Percentiles rank a stretch among this genome's conserved stretches.
Conservation (phyloP, 2,113 vertebrate species). For the Rhombomys opimus region DNA sequence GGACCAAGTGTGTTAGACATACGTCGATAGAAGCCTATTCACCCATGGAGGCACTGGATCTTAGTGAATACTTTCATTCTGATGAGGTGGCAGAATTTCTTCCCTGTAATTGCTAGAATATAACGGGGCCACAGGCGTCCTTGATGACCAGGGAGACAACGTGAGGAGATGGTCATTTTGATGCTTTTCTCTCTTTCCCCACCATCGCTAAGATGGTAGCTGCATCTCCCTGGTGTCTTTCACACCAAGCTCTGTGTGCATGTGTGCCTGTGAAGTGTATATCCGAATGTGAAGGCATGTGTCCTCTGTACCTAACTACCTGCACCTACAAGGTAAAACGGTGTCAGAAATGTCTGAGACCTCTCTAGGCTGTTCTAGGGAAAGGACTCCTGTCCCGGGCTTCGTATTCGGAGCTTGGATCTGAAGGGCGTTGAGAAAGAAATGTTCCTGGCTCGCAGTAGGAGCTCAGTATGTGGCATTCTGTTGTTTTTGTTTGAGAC, state of each 20-base stretch:
- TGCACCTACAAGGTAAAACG: neutral
- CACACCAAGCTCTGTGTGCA: neutral
- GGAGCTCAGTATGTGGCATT: neutral
- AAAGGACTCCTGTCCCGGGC: neutral
- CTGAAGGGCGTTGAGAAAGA: neutral
- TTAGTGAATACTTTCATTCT: neutral
- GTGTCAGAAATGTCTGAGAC: neutral
- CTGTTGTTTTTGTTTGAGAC: neutral
- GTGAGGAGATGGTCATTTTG: neutral
- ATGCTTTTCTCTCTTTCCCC: neutral
- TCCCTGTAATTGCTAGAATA: neutral
- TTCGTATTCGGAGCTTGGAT: neutral
- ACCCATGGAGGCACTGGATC: neutral
- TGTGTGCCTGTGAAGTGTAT: neutral
- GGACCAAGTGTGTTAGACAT: neutral
- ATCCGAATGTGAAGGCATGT: too few species aligned
- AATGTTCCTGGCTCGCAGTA: neutral
- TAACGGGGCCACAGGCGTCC: neutral
- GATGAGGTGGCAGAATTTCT: neutral
- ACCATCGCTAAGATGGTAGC: neutral
- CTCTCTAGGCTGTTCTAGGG: neutral
- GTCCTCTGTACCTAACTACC: neutral
- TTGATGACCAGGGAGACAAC: neutral
- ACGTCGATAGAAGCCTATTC: too few species aligned
- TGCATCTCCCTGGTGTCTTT: neutral